phyloP scores from a whole-genome alignment of 2,113 vertebrate genomes.

The Tetraodon nigroviridis region DNA sequence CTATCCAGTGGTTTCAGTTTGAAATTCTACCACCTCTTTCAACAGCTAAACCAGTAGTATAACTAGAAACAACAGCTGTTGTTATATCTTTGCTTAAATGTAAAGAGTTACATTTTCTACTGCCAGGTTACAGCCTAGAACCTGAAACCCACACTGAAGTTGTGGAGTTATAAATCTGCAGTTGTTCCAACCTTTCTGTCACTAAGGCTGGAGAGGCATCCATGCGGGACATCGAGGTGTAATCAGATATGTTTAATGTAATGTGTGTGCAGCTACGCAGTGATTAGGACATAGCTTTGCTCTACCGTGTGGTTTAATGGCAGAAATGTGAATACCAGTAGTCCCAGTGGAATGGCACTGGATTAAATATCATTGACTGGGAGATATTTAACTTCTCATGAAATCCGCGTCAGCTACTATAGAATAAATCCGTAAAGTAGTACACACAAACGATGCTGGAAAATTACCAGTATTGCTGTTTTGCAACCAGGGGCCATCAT shows the following conservation, averaged over 20 bases:
- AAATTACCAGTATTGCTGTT: background rate
- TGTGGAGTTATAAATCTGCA: background rate
- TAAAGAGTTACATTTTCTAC: background rate
- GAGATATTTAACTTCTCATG: slow-evolving; percentile 53
- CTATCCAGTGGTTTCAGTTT: too few relatives aligned
- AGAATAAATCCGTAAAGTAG: slow-evolving; percentile 14
- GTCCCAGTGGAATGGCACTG: slow-evolving; percentile 32
- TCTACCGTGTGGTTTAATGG: slow-evolving; percentile 21
- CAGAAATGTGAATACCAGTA: slow-evolving; percentile 52
- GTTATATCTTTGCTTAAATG: background rate
- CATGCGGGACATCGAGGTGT: slow-evolving; percentile 25
- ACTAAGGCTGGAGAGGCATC: slow-evolving; percentile 20
- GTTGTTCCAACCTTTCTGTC: background rate
- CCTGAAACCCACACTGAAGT: background rate
- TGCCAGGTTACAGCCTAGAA: background rate
- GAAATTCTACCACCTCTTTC: too few relatives aligned
- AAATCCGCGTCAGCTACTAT: slow-evolving; percentile 29
- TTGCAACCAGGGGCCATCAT: background rate
- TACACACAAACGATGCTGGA: background rate
- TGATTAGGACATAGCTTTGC: slow-evolving; percentile 27
- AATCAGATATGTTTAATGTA: slow-evolving; percentile 50
- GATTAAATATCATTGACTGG: slow-evolving; percentile 65
- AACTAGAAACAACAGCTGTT: background rate
- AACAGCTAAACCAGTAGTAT: too few relatives aligned
- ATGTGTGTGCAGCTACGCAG: slow-evolving; percentile 48